Percentiles rank a stretch among this genome's conserved stretches.
These are phyloP conservation scores for Gadus chalcogrammus DNA, from an alignment of 2,113 vertebrate species.

Conservation along the genomic window DNA sequence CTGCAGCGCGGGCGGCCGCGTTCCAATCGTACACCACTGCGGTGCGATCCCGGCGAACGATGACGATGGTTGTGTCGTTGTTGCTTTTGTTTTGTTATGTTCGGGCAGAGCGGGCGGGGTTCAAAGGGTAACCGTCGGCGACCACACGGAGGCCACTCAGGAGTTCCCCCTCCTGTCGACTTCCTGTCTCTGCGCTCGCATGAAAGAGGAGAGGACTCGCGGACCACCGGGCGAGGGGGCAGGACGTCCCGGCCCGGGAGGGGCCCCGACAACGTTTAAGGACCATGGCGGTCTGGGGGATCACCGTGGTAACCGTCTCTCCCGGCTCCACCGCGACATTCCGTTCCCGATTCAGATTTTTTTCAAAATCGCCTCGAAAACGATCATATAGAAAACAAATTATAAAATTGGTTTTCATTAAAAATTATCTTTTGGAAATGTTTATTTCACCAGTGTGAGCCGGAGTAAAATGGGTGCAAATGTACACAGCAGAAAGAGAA, in stretches of 20 bases:
- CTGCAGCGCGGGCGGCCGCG: too few relatives aligned
- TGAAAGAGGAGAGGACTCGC: conserved; percentile 66
- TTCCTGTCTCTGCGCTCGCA: conserved; percentile 53
- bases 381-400: too few relatives aligned
- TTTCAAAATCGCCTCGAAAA: too few relatives aligned
- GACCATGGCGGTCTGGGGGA: too few relatives aligned
- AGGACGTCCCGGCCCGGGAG: conserved; percentile 39
- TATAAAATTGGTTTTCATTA: neutral
- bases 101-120: conserved; percentile 1
- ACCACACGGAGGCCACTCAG: conserved; percentile 33
- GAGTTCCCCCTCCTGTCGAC: conserved; percentile 42
- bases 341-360: too few relatives aligned
- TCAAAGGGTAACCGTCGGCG: conserved; percentile 30
- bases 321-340: too few relatives aligned
- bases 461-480: conserved; percentile 13
- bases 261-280: conserved; percentile 43
- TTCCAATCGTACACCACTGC: too few relatives aligned
- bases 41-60: too few relatives aligned
- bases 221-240: conserved; percentile 64
- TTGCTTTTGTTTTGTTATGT: too few relatives aligned
- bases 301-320: too few relatives aligned
- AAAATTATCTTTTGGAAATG: conserved; percentile 7
- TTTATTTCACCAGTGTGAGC: conserved; percentile 10
- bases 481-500: conserved; percentile 21
- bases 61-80: too few relatives aligned